A percentile compares a stretch with the other conserved stretches of the same genome.
Conservation (phyloP, 1,140 invertebrate species). For the Sminthurinus signatus region DNA sequence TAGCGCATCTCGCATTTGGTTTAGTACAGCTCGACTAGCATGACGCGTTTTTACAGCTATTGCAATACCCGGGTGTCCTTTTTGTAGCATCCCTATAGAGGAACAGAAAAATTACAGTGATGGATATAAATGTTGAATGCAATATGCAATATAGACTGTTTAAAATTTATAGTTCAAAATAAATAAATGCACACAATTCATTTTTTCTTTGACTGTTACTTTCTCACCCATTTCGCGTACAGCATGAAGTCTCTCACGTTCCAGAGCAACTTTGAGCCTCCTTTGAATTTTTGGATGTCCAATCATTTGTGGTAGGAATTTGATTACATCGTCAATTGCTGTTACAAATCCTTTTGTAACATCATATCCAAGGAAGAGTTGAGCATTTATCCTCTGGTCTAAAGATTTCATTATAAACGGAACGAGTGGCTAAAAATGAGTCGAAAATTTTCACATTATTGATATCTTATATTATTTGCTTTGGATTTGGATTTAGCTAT, state of each 20-base stretch:
- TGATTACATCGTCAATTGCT: constrained; percentile 53
- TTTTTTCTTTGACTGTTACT: neutral
- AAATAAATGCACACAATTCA: too few species aligned
- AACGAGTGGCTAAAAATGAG: constrained; percentile 18
- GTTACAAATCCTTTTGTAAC: constrained; percentile 51
- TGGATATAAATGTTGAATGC: too few species aligned
- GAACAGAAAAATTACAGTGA: neutral
- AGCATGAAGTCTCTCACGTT: constrained; percentile 18
- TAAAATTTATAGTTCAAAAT: too few species aligned
- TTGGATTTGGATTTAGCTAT: too few species aligned
- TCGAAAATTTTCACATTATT: too few species aligned
- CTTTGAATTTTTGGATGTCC: constrained; percentile 45
- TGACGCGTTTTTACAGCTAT: constrained; percentile 50
- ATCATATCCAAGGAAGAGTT: constrained; percentile 38
- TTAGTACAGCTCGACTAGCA: constrained; percentile 48
- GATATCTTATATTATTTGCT: too few species aligned
- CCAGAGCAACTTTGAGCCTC: constrained; percentile 23
- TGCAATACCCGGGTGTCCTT: constrained; percentile 48
- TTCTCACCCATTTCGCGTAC: constrained; percentile 32
- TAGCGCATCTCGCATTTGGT: constrained; percentile 46
- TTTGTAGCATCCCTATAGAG: constrained; percentile 43
- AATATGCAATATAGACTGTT: too few species aligned
- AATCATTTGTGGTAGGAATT: constrained; percentile 53
- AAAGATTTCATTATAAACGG: constrained; percentile 41
- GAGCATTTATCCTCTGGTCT: constrained; percentile 36